A percentile compares a stretch with the other conserved stretches of the same genome.
These are phyloP conservation scores for Escarpia spicata DNA, from an alignment of 2,888 invertebrate species.

Conservation along the genomic window DNA sequence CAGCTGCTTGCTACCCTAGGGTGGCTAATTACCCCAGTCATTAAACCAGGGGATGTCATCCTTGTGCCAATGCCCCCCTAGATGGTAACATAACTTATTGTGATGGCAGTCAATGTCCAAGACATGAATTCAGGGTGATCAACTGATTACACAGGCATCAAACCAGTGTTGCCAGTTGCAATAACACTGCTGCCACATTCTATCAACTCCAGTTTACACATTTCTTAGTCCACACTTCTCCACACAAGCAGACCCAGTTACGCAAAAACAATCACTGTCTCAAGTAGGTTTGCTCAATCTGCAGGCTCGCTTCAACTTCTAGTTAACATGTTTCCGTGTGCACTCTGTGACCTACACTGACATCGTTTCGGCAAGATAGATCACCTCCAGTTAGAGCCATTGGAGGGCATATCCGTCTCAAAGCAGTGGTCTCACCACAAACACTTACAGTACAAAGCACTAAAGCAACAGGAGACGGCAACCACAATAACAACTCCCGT, in stretches of 20 bases:
- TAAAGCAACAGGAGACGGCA: background rate
- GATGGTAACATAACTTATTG: background rate
- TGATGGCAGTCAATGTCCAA: background rate
- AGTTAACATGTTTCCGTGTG: background rate
- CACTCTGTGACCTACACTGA: background rate
- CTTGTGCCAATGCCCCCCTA: background rate
- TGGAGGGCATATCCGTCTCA: background rate
- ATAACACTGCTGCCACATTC: background rate
- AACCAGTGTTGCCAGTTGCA: background rate
- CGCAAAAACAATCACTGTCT: background rate
- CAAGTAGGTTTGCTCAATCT: background rate
- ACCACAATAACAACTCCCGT: background rate
- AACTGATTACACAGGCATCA: background rate
- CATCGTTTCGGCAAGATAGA: background rate
- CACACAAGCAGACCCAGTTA: background rate
- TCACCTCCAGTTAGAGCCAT: background rate
- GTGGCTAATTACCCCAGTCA: background rate
- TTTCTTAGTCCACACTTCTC: background rate
- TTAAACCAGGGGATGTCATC: slow-evolving; percentile 6
- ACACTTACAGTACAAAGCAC: background rate
- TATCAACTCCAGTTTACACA: background rate
- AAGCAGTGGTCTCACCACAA: background rate
- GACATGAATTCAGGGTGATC: background rate
- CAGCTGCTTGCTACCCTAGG: background rate
- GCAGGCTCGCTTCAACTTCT: background rate